Conservation (phyloP, 2,113 vertebrate genomes). For the Chloropsis cyanopogon region DNA sequence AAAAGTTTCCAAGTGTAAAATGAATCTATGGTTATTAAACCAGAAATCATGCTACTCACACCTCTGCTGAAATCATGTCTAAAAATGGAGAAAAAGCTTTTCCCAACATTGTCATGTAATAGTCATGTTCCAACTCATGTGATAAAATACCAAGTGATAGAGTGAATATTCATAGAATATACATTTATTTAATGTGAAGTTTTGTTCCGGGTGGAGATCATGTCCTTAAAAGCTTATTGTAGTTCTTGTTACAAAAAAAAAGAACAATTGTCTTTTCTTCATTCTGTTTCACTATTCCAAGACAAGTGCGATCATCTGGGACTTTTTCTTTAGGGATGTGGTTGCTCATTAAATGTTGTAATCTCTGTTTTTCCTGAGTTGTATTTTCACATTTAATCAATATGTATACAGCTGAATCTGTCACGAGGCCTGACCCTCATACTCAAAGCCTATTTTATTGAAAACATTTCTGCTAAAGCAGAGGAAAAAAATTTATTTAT, state of each 20-base stretch:
- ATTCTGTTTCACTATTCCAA: background rate
- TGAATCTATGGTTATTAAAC: background rate
- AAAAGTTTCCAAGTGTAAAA: background rate
- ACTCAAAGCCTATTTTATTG: background rate
- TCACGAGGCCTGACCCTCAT: background rate
- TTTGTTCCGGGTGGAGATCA: background rate
- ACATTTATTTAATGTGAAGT: background rate
- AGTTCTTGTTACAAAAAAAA: background rate
- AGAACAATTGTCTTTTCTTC: background rate
- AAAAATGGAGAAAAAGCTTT: background rate
- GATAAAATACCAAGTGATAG: background rate
- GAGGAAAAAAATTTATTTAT: background rate
- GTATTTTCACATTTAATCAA: constrained; percentile 46
- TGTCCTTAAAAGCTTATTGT: background rate
- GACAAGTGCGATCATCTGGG: constrained; percentile 28
- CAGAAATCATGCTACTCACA: background rate
- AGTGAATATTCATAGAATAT: background rate
- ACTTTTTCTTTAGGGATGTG: background rate
- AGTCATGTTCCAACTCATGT: background rate
- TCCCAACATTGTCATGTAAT: background rate
- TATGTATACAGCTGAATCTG: background rate
- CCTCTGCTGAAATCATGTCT: background rate
- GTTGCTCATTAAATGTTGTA: constrained; percentile 57
- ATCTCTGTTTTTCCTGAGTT: background rate
- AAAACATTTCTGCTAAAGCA: background rate